These are phyloP conservation scores for Trachurus trachurus DNA, from an alignment of 2,797 vertebrate species.

Conservation along the genomic window DNA sequence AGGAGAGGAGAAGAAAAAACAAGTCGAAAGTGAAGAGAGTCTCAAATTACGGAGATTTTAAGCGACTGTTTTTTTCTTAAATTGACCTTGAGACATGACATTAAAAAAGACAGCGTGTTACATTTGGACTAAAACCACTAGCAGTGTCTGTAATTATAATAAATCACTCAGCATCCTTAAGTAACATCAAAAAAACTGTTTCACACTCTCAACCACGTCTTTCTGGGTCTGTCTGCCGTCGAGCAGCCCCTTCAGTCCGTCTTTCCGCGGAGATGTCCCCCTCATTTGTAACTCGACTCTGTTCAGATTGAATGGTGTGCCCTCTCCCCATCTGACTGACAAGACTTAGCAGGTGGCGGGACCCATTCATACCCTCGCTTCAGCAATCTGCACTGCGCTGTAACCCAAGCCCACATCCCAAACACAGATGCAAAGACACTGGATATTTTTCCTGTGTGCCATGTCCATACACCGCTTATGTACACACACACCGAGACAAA, in stretches of 20 bases:
- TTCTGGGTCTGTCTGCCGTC: conserved; percentile 25
- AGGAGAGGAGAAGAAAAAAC: conserved; percentile 21
- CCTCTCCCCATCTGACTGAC: conserved; percentile 76
- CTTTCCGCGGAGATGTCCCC: conserved; percentile 67
- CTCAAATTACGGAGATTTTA: conserved; percentile 24
- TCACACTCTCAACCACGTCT: background rate
- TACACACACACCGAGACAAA: conserved; percentile 40
- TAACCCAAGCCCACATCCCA: conserved; percentile 75
- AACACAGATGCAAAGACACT: conserved; percentile 76
- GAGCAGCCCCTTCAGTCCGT: conserved; percentile 18
- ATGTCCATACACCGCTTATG: conserved; percentile 54
- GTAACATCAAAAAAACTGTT: background rate
- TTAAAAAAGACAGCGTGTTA: conserved; percentile 7
- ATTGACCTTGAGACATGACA: conserved; percentile 23
- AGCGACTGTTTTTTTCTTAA: conserved; percentile 29
- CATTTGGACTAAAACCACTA: conserved; percentile 4
- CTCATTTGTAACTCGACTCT: conserved; percentile 78
- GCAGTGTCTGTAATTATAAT: conserved; percentile 4
- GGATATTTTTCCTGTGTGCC: conserved; percentile 56
- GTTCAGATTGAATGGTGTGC: conserved; percentile 60
- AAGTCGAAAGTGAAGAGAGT: background rate
- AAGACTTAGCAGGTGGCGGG: conserved; percentile 80
- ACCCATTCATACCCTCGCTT: conserved; percentile 72
- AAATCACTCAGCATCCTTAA: conserved; percentile 20
- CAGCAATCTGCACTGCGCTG: conserved; percentile 72